Conservation (phyloP, 2,888 invertebrate species). For the Drosophila hawaiiensis region DNA sequence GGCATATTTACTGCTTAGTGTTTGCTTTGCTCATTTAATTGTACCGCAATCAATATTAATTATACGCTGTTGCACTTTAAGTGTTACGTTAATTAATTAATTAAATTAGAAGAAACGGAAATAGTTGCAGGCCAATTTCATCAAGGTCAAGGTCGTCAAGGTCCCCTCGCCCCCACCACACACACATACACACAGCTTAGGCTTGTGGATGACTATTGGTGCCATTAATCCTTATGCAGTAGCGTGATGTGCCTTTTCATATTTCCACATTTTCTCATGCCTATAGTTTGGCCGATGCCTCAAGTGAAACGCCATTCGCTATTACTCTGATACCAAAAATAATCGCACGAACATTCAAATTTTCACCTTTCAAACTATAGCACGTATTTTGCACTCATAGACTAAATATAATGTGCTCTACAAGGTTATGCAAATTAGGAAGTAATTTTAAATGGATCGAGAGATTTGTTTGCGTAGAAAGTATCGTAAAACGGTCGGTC, state of each 20-base stretch:
- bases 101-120: background rate
- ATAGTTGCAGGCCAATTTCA: background rate
- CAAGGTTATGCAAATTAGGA: background rate
- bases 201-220: conserved; percentile 2
- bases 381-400: background rate
- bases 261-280: background rate
- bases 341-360: background rate
- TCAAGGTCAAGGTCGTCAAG: conserved; percentile 1
- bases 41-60: background rate
- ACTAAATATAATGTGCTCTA: background rate
- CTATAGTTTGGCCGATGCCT: background rate
- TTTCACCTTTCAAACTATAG: background rate
- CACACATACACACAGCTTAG: background rate
- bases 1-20: background rate
- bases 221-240: background rate
- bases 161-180: background rate
- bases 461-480: background rate
- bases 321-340: background rate
- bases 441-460: background rate
- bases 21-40: background rate
- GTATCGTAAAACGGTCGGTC: background rate
- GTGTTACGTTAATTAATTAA: background rate
- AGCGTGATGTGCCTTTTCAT: no score
- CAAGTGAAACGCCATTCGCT: background rate
- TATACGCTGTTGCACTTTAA: background rate